Evolutionary conservation across 2,797 vertebrate genomes (phyloP), one percentile per base, ranked within the genome.

Genomic region (Takifugu rubripes): DNA sequence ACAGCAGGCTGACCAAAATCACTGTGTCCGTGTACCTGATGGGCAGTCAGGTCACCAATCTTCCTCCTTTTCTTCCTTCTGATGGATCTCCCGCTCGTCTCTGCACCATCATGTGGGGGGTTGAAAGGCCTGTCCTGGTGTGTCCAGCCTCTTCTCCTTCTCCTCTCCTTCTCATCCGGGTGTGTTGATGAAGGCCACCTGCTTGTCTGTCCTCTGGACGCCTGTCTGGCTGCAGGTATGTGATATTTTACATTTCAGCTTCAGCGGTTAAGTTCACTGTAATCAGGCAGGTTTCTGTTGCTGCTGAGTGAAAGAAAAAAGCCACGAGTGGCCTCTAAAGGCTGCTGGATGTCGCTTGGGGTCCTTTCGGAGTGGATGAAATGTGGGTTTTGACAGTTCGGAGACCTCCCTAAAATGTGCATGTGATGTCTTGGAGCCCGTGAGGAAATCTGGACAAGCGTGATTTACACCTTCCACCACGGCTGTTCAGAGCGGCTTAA

Each of bases 1-100:
- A 52, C 59, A 62, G 60, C 59, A 62, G 60, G 65, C 70, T 71
- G 27, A 25, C 46, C 17, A 45, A 59, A 49, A 67, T 64, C 51
- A 52, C 45, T 10, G 51, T 55, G 67, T 62, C 52, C 26, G 25
- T 47, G 42, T 24, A 54, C 48, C 65, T 66, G 70, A 51, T 50
- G 56, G 49, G 54, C 60, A 52, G 58, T 33, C 51, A 40, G 57
- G 72, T 63, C 76, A 56, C 25, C 50, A 56, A 61, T 63, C 67
- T 65, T 52, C 43, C 42, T 69, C 62, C 43, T 68, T 47, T 24
- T 58, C 66, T 11, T 40, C 36, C 36, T 40, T 3, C 61, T 27
- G 25, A 64, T 52, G 61, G 52, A 61, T 60, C 72, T 66, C 15
- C 4, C 14, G 4, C 16, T 26, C 14, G 61, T 52, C 47, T 59